Evolutionary conservation across 2,888 invertebrate genomes (phyloP).

Genomic region (Alsophila aescularia): DNA sequence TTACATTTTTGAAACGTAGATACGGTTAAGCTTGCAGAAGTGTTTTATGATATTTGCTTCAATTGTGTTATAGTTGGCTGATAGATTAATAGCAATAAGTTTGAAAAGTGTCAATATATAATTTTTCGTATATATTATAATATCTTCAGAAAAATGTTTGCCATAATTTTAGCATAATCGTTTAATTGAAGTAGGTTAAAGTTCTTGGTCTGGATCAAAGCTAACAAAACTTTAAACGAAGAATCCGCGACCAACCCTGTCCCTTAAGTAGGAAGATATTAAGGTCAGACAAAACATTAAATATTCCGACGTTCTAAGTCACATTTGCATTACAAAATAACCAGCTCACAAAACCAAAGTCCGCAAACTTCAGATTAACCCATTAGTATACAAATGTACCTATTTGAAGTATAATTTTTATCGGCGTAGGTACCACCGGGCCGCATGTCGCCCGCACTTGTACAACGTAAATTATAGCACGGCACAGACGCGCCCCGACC

Average conservation of each 20-base stretch:
- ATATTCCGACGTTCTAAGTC: slow-evolving; percentile 1
- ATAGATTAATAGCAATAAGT: no score
- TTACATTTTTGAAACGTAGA: no score
- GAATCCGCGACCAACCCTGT: neutral
- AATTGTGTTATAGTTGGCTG: no score
- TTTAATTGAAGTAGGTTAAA: no score
- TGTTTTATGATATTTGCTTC: no score
- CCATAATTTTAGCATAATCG: no score
- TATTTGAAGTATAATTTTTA: slow-evolving; percentile 56
- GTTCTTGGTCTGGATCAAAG: neutral
- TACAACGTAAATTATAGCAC: slow-evolving; percentile 71
- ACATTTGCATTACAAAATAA: no score
- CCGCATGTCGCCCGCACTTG: slow-evolving; percentile 77
- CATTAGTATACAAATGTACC: slow-evolving; percentile 26
- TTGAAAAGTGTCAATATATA: no score
- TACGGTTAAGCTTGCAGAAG: no score
- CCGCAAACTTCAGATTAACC: slow-evolving; percentile 24
- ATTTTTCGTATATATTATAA: no score
- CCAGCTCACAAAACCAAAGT: no score
- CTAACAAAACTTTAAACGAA: neutral
- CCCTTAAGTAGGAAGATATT: neutral
- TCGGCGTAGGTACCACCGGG: slow-evolving; percentile 48
- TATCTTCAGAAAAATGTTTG: no score
- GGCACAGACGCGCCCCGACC: slow-evolving; percentile 64
- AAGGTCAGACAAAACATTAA: slow-evolving; percentile 12